Percentiles rank a stretch among this genome's conserved stretches.
phyloP scores from a whole-genome alignment of 2,113 vertebrate genomes.

The Mustelus asterias region DNA sequence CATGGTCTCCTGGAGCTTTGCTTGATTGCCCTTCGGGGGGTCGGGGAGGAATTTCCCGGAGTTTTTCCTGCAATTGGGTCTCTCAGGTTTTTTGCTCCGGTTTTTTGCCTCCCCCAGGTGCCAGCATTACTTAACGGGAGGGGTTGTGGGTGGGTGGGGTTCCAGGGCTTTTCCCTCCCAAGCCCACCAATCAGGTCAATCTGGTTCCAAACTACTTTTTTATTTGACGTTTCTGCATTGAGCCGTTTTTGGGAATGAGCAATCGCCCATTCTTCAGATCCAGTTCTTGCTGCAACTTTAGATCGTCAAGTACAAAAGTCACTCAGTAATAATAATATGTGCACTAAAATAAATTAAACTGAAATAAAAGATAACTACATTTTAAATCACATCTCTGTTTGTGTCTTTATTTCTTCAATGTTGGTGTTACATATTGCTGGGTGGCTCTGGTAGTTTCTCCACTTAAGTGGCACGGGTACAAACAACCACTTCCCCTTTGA shows the following conservation, averaged over 20 bases:
- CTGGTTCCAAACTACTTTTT: neutral
- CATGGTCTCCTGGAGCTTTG: neutral
- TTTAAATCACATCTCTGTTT: neutral
- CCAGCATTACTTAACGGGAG: neutral
- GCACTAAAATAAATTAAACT: neutral
- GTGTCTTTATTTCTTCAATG: neutral
- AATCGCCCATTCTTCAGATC: neutral
- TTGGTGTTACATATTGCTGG: neutral
- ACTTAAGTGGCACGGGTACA: too few relatives aligned
- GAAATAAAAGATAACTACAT: neutral
- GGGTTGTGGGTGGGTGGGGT: neutral
- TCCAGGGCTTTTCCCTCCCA: too few relatives aligned
- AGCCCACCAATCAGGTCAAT: neutral
- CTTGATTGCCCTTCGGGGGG: neutral
- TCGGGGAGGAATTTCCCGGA: constrained; percentile 19
- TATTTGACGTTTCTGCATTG: neutral
- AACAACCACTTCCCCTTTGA: too few relatives aligned
- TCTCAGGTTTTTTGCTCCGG: neutral
- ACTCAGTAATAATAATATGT: neutral
- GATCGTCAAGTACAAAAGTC: neutral
- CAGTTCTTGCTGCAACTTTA: neutral
- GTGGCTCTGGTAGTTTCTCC: too few relatives aligned
- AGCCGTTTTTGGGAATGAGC: neutral
- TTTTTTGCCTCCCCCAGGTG: constrained; percentile 7
- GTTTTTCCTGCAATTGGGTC: neutral